Base-by-base conservation (phyloP, 1,140 invertebrate genomes). In the Diachasma alloeum region DNA sequence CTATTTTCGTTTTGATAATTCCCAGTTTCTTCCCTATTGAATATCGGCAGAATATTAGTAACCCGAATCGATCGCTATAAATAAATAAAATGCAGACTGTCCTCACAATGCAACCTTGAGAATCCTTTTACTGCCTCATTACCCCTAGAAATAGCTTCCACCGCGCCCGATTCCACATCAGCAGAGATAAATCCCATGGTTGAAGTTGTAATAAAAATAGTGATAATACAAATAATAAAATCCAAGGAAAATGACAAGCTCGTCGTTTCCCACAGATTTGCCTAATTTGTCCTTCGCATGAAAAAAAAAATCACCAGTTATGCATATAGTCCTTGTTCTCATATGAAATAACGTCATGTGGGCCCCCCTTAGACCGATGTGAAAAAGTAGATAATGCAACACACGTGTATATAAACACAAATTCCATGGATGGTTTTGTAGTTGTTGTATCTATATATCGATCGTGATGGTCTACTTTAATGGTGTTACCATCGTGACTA, bases 401-500 rank as follows among this genome's bases (percentile, higher is more conserved):
- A 56, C 48, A 56, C n/a, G 19, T 56, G 48, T n/a, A 19, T 56
- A 56, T 15, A 56, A 56, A 56, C n/a, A 22, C 15, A 19, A 56
- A 56, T 56, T 56, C 48, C 48, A 56, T 19, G 48, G 48, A 56
- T 56, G 48, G 48, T 56, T 56, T 56, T 8, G 48, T 56, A 56
- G n/a, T 56, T 56, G 48, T 56, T 56, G 48, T 19, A n/a, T 42
- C 48, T 17, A 26, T 63, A 63, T 63, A 63, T 63, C 24, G 59
- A 63, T 63, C 48, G 59, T 63, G 59, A 63, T 63, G 59, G 19
- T 56, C 48, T 56, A 56, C 48, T 56, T 56, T 17, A 56, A 63
- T 63, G 59, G 59, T 26, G 24, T 63, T 63, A 63, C 59, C 48
- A 63, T 31, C 59, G 59, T 63, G 59, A 63, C 59, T 63, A 63